Conservation (phyloP, 2,797 vertebrate genomes). For the Characodon lateralis region DNA sequence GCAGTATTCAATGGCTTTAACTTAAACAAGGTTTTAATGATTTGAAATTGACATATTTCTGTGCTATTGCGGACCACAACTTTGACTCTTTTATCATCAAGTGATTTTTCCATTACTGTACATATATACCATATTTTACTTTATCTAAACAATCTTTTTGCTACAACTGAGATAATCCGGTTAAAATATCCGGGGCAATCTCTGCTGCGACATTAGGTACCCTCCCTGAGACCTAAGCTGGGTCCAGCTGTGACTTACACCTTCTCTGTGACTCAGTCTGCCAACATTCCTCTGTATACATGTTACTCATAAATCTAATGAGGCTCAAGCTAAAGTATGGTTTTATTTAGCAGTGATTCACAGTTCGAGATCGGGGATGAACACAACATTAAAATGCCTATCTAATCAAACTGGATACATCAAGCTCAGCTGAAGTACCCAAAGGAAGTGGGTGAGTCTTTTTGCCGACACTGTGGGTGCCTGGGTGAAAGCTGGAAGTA, state of each 20-base stretch:
- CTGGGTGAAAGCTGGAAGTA: slow-evolving; percentile 31
- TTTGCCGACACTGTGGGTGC: slow-evolving; percentile 10
- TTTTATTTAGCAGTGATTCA: slow-evolving; percentile 66
- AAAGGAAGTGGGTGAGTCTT: slow-evolving; percentile 20
- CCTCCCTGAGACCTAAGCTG: neutral
- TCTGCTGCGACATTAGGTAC: neutral
- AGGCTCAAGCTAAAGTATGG: slow-evolving; percentile 50
- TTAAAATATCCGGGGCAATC: neutral
- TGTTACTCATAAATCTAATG: slow-evolving; percentile 37
- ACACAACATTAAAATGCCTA: slow-evolving; percentile 54
- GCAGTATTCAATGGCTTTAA: no score
- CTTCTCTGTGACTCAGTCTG: slow-evolving; percentile 50
- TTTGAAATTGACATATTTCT: neutral
- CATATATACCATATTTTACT: neutral
- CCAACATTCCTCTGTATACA: slow-evolving; percentile 40
- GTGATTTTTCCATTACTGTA: neutral
- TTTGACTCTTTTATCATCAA: neutral
- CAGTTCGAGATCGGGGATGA: slow-evolving; percentile 11
- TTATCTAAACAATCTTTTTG: neutral
- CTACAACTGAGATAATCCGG: neutral
- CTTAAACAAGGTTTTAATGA: no score
- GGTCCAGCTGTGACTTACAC: neutral
- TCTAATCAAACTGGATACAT: slow-evolving; percentile 60
- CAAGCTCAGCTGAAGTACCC: slow-evolving; percentile 28
- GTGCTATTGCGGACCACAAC: neutral